phyloP scores from a whole-genome alignment of 37 sponge, comb jelly and placozoan species.

The Bolinopsis microptera region DNA sequence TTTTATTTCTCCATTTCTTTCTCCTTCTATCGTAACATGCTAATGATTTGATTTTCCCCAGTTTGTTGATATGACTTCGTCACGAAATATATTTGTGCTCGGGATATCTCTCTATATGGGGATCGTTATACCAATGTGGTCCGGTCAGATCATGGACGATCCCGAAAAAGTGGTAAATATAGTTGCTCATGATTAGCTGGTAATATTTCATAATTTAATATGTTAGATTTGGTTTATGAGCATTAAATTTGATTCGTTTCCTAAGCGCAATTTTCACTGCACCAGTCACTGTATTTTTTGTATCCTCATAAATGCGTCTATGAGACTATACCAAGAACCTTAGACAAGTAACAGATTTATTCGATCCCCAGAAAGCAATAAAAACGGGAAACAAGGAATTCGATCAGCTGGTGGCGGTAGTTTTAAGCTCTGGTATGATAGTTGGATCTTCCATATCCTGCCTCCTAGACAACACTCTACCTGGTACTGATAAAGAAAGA shows the following conservation, averaged over 20 bases:
- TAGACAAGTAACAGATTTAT: no score
- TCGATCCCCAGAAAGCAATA: neutral
- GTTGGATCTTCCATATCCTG: conserved; percentile 41
- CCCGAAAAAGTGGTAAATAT: no score
- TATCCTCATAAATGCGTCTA: no score
- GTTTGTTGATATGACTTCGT: conserved; percentile 45
- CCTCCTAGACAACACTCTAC: conserved; percentile 64
- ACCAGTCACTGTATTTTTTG: no score
- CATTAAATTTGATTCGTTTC: no score
- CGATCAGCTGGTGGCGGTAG: conserved; percentile 52
- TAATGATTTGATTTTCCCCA: neutral
- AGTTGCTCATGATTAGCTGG: no score
- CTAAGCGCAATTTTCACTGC: no score
- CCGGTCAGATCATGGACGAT: neutral
- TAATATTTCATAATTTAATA: no score
- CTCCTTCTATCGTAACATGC: no score
- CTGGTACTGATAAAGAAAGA: conserved; percentile 60
- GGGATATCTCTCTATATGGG: conserved; percentile 65
- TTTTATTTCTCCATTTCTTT: no score
- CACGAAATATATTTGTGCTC: conserved; percentile 56
- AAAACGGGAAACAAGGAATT: conserved; percentile 11
- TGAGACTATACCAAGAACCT: no score
- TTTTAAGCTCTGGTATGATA: conserved; percentile 32
- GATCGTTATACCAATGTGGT: conserved; percentile 35
- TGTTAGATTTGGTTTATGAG: no score